Base-by-base conservation (phyloP, 2,888 invertebrate genomes). In the Lottia scabra region DNA sequence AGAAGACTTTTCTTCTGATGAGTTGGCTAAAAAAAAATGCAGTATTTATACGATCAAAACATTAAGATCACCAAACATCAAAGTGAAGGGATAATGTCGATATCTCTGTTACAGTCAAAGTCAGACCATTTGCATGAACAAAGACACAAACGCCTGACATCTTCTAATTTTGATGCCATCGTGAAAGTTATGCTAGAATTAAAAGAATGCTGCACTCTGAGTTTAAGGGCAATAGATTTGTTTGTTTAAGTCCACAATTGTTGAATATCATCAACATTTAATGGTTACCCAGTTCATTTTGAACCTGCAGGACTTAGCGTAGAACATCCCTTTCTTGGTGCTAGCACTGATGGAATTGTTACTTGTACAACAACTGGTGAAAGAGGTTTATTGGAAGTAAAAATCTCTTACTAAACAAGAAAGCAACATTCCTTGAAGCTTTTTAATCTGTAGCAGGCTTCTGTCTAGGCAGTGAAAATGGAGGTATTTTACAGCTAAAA, bases 131-230 rank as follows among this genome's bases (percentile, higher is more conserved):
- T 72, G 72, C 70, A 70, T 64, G 64, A 16, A 12, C 71, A 76
- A 67, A 27, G 71, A 64, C 19, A 65, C 12, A 56, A 70, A 27
- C 30, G 71, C 23, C 30, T 73, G 0, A 76, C 75, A 2, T 67
- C 65, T 27, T 71, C 71, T 6, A 71, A 73, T 56, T 76, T 73
- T 67, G 73, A 71, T 43, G 67, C 71, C 56, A 63, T 76, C 3
- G 62, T 75, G 12, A 12, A 4, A 38, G 71, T n/a, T 16, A 63
- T 23, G 12, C 63, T 1, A 63, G 12, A n/a, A 72, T 64, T 23
- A 15, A 26, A 12, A 16, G 13, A 19, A 13, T 19, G 3, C 0
- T 66, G 45, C 19, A 66, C n/a, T 27, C 38, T 8, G n/a, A 2
- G 13, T 66, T 66, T 19, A 15, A 44, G 23, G 67, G 43, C 43